Base-by-base conservation (phyloP, 2,113 vertebrate genomes). In the Anoplopoma fimbria region DNA sequence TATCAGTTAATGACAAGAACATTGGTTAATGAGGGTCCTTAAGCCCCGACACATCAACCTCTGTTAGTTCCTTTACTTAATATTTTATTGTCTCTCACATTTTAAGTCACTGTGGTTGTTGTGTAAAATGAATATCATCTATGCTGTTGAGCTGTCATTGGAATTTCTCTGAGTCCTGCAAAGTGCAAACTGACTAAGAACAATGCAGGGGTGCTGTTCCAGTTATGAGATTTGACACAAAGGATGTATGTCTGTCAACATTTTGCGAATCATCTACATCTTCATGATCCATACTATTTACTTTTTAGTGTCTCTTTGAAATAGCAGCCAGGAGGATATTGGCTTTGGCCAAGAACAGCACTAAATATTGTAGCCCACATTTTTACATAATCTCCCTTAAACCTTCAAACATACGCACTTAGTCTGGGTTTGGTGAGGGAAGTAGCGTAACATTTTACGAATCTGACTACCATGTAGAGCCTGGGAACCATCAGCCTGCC, bases 341-440 rank as follows among this genome's bases (percentile, higher is more conserved):
- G 77, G 77, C 63, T 60, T 33, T 47, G 33, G 45, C 62, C 75
- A 87, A 77, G 61, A 85, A 84, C n/a, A 36, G 38, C 38, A 40
- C 31, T 38, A 51, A 62, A 76, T 40, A 62, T 33, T 31, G 27
- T 51, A 79, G 78, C 88, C 86, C 85, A 86, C 91, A 83, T 84
- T 83, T 91, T 92, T 79, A 71, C 86, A 91, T 91, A 78, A 87
- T 88, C 75, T 51, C 57, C 55, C 57, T 78, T 58, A 69, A 77
- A 84, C 77, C 17, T 75, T 84, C 75, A 85, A 84, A 88, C 76
- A 57, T 87, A 88, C 75, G 88, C 81, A 93, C 75, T 81, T 86
- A 75, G 82, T 79, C 86, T 81, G 74, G 55, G 57, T 72, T 71
- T 74, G 81, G 55, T 8, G 19, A 61, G 83, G 68, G 21, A 90